Percentiles rank a stretch among this genome's conserved stretches.
phyloP scores from a whole-genome alignment of 2,113 vertebrate genomes.

The Trematomus loennbergii region DNA sequence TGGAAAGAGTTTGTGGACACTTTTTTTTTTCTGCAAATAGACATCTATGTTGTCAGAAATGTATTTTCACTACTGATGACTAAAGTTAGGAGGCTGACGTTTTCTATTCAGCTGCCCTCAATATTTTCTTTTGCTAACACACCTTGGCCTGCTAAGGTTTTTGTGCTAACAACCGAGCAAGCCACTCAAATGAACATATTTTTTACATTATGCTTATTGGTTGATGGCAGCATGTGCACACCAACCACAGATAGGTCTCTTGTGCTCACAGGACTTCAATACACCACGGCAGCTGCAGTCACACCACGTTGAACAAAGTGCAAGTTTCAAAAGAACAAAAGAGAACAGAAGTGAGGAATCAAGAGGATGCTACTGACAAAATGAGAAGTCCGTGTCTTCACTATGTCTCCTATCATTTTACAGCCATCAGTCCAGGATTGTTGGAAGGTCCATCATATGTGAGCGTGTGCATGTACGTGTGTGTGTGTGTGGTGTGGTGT shows the following conservation, averaged over 20 bases:
- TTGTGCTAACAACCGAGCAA: background rate
- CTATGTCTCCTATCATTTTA: slow-evolving; percentile 29
- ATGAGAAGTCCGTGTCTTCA: slow-evolving; percentile 70
- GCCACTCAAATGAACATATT: background rate
- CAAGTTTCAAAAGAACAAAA: slow-evolving; percentile 18
- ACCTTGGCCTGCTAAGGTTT: background rate
- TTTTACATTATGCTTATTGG: slow-evolving; percentile 13
- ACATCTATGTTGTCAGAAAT: too few relatives aligned
- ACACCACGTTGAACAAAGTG: slow-evolving; percentile 42
- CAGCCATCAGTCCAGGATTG: slow-evolving; percentile 52
- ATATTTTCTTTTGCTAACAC: background rate
- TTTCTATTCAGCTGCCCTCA: too few relatives aligned
- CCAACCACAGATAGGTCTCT: background rate
- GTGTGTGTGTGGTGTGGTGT: slow-evolving; percentile 30
- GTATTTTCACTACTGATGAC: too few relatives aligned
- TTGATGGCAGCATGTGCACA: slow-evolving; percentile 7
- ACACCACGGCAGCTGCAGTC: slow-evolving; percentile 45
- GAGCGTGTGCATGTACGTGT: slow-evolving; percentile 11
- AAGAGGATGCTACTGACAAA: slow-evolving; percentile 53
- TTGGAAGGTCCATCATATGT: slow-evolving; percentile 48
- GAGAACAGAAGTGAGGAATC: slow-evolving; percentile 9
- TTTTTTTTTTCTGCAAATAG: too few relatives aligned
- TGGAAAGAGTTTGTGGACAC: too few relatives aligned
- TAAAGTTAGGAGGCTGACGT: too few relatives aligned
- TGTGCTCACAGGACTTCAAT: slow-evolving; percentile 1